Conservation (phyloP, 2,113 vertebrate genomes). For the Nettapus auritus region DNA sequence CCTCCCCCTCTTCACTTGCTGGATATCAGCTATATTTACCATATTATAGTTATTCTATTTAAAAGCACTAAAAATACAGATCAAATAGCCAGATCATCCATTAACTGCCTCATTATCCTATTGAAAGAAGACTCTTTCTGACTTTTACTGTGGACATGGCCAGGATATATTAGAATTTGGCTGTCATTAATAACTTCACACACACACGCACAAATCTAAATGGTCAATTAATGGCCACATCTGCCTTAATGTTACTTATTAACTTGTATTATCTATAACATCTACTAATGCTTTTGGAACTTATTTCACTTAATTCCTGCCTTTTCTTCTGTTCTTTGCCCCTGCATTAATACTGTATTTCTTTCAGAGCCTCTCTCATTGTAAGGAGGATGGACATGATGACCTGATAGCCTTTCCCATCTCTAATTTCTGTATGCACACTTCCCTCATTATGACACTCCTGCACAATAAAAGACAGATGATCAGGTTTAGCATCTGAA, state of each 20-base stretch:
- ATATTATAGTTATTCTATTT: slow-evolving; percentile 54
- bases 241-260: slow-evolving; percentile 54
- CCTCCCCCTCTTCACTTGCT: neutral
- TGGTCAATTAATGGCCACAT: slow-evolving; percentile 47
- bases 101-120: slow-evolving; percentile 60
- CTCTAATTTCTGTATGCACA: slow-evolving; percentile 54
- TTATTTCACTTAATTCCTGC: slow-evolving; percentile 37
- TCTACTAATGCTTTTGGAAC: slow-evolving; percentile 14
- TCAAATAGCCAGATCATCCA: slow-evolving; percentile 50
- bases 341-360: slow-evolving; percentile 1
- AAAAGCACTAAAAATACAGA: slow-evolving; percentile 54
- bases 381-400: slow-evolving; percentile 23
- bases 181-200: slow-evolving; percentile 43
- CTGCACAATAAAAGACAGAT: slow-evolving; percentile 52
- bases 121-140: slow-evolving; percentile 28
- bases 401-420: slow-evolving; percentile 43
- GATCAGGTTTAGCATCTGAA: slow-evolving; percentile 21
- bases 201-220: neutral
- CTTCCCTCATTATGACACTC: slow-evolving; percentile 49
- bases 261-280: neutral
- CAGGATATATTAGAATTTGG: slow-evolving; percentile 38
- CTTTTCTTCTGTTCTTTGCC: slow-evolving; percentile 37
- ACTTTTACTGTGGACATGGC: slow-evolving; percentile 34
- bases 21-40: neutral
- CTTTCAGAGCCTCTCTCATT: slow-evolving; percentile 27